Conservation (phyloP, 2,797 vertebrate species). For the Podargus strigoides region DNA sequence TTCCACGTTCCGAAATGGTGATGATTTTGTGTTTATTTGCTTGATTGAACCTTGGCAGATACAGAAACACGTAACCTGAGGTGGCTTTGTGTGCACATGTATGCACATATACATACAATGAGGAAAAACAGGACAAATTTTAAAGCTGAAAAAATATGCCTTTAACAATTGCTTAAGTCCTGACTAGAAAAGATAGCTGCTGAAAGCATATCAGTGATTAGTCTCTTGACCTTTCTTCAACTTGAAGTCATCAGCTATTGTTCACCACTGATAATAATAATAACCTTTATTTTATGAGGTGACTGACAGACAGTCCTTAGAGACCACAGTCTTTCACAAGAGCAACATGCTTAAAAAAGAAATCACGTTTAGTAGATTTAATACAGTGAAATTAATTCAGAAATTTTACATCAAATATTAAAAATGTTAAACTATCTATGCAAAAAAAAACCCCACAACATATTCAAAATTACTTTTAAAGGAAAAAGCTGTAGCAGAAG, state of each 20-base stretch:
- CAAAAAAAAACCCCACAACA: neutral
- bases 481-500: neutral
- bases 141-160: neutral
- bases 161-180: conserved; percentile 10
- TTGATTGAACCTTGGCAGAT: neutral
- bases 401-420: neutral
- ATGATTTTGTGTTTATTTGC: neutral
- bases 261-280: conserved; percentile 33
- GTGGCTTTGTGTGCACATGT: neutral
- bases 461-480: neutral
- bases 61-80: neutral
- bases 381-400: conserved; percentile 33
- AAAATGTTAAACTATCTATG: neutral
- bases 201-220: conserved; percentile 56
- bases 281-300: conserved; percentile 58
- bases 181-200: conserved; percentile 22
- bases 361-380: neutral
- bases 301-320: conserved; percentile 33
- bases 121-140: neutral
- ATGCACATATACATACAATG: neutral
- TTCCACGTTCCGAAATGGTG: neutral
- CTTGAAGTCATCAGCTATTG: conserved; percentile 40
- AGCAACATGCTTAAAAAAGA: conserved; percentile 12
- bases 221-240: conserved; percentile 54
- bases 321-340: neutral